phyloP scores from a whole-genome alignment of 2,797 vertebrate genomes.

The Thaleichthys pacificus region DNA sequence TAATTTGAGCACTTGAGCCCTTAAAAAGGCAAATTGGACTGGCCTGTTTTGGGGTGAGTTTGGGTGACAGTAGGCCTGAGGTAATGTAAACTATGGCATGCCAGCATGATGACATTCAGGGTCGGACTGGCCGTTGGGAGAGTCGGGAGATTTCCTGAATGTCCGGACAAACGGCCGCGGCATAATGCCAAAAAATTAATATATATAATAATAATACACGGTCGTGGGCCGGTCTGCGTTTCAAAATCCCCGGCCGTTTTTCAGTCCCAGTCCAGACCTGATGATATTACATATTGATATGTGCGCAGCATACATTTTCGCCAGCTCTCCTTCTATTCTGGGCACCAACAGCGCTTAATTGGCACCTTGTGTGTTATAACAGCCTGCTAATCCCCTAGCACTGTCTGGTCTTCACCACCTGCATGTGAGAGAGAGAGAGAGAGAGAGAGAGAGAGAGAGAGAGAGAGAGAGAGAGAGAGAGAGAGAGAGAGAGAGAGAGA shows the following conservation, averaged over 20 bases:
- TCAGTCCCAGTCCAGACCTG: neutral
- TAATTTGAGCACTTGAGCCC: neutral
- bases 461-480: neutral
- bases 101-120: neutral
- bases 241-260: too few relatives aligned
- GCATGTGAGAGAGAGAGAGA: neutral
- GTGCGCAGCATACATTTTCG: constrained; percentile 2
- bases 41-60: too few relatives aligned
- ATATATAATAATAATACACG: too few relatives aligned
- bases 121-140: too few relatives aligned
- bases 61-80: too few relatives aligned
- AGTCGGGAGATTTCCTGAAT: too few relatives aligned
- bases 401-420: neutral
- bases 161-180: too few relatives aligned
- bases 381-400: neutral
- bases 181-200: too few relatives aligned
- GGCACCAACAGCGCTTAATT: constrained; percentile 37
- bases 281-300: neutral
- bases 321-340: constrained; percentile 4
- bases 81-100: neutral
- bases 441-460: neutral
- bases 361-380: constrained; percentile 25
- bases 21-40: too few relatives aligned
- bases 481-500: neutral
- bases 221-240: too few relatives aligned